Evolutionary conservation across 1,140 invertebrate species (phyloP).

Genomic region (Penaeus indicus): DNA sequence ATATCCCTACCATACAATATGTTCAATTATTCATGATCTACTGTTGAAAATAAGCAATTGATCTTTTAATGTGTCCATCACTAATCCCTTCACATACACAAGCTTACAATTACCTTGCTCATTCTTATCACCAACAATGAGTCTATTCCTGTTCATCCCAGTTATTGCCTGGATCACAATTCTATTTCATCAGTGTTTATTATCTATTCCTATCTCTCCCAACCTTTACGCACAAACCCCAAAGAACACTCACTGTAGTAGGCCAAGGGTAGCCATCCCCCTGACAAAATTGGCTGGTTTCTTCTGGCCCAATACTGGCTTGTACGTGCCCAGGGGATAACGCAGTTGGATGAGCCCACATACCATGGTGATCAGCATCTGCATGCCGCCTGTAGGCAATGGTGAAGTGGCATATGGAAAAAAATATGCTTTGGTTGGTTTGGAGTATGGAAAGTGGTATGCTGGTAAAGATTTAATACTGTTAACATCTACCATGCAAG

Average conservation of each 20-base stretch:
- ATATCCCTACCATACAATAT: background rate
- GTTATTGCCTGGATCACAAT: too few relatives aligned
- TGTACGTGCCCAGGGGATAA: slow-evolving; percentile 78
- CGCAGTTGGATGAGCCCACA: slow-evolving; percentile 85
- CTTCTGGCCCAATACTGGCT: slow-evolving; percentile 8
- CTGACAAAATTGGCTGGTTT: slow-evolving; percentile 81
- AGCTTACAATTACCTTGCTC: too few relatives aligned
- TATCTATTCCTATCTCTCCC: background rate
- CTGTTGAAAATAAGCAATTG: too few relatives aligned
- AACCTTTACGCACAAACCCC: background rate
- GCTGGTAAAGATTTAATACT: too few relatives aligned
- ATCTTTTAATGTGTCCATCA: too few relatives aligned
- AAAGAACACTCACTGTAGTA: slow-evolving; percentile 75
- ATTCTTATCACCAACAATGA: too few relatives aligned
- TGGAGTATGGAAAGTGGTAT: background rate
- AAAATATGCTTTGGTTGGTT: slow-evolving; percentile 51
- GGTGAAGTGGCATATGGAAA: slow-evolving; percentile 38
- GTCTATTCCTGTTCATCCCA: too few relatives aligned
- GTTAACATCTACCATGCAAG: too few relatives aligned
- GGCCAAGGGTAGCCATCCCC: slow-evolving; percentile 84
- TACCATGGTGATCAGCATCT: slow-evolving; percentile 84
- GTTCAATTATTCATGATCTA: too few relatives aligned
- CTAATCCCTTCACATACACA: too few relatives aligned
- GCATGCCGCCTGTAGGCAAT: slow-evolving; percentile 72
- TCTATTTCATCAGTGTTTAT: too few relatives aligned